These are phyloP conservation scores for Chascanopsetta lugubris DNA, from an alignment of 2,113 vertebrate genomes.

Conservation along the genomic window DNA sequence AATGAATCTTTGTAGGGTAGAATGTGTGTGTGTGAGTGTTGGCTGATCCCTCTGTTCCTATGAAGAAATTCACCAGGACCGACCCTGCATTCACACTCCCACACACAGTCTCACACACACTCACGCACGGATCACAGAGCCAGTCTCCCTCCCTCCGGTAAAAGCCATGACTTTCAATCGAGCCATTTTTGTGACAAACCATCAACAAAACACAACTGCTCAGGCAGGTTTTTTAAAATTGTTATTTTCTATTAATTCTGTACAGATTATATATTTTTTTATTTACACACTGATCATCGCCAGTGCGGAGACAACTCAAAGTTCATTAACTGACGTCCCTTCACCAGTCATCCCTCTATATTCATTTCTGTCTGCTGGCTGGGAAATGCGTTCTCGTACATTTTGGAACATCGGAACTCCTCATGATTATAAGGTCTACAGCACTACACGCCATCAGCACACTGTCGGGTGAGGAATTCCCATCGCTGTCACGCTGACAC, in stretches of 20 bases:
- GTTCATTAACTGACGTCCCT: slow-evolving; percentile 23
- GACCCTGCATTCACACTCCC: slow-evolving; percentile 28
- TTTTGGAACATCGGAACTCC: slow-evolving; percentile 6
- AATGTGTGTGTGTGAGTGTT: slow-evolving; percentile 30
- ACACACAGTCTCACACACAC: background rate
- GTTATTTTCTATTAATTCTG: slow-evolving; percentile 78
- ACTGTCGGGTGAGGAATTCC: background rate
- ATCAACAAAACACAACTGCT: slow-evolving; percentile 60
- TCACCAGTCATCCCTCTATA: slow-evolving; percentile 5
- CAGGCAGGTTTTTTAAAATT: slow-evolving; percentile 74
- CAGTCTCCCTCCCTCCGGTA: slow-evolving; percentile 32
- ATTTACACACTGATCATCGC: slow-evolving; percentile 70
- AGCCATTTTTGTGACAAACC: slow-evolving; percentile 37
- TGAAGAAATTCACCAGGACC: slow-evolving; percentile 81
- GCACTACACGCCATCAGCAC: slow-evolving; percentile 19
- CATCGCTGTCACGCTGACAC: background rate
- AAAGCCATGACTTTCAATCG: slow-evolving; percentile 43
- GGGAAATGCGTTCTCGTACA: slow-evolving; percentile 8
- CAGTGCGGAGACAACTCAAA: slow-evolving; percentile 63
- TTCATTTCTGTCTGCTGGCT: slow-evolving; percentile 20
- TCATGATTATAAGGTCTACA: slow-evolving; percentile 47
- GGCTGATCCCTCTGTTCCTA: slow-evolving; percentile 80
- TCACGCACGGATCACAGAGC: slow-evolving; percentile 43
- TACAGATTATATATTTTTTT: slow-evolving; percentile 82
- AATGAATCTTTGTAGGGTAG: slow-evolving; percentile 34